Conservation (phyloP, 1,140 invertebrate species). For the Glossosoma conforme region DNA sequence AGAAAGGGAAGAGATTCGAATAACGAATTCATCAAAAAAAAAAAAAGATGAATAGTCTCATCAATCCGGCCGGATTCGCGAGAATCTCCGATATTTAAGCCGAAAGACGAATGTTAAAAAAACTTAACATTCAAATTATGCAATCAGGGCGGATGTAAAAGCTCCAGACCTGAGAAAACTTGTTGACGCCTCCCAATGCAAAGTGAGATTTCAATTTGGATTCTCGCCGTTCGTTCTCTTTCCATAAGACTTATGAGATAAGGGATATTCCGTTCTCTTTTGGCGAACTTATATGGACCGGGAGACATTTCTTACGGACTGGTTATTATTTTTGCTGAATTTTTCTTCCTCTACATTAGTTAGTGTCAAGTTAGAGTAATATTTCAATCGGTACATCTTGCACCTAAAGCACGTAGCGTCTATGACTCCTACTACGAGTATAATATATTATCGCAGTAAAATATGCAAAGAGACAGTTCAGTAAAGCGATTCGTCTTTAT, state of each 20-base stretch:
- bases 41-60: slow-evolving; percentile 22
- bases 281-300: background rate
- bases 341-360: slow-evolving; percentile 2
- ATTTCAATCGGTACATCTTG: no score
- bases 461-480: no score
- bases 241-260: slow-evolving; percentile 11
- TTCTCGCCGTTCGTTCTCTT: slow-evolving; percentile 14
- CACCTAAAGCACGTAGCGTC: no score
- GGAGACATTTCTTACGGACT: background rate
- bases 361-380: slow-evolving; percentile 3
- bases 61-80: slow-evolving; percentile 17
- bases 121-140: slow-evolving; percentile 19
- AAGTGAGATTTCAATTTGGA: slow-evolving; percentile 28
- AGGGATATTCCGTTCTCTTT: slow-evolving; percentile 6
- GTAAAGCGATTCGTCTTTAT: no score
- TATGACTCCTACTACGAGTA: no score
- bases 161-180: slow-evolving; percentile 20
- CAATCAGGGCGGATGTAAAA: slow-evolving; percentile 14
- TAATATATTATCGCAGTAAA: no score
- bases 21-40: slow-evolving; percentile 7
- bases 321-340: slow-evolving; percentile 13
- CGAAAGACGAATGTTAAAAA: slow-evolving; percentile 15
- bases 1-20: no score
- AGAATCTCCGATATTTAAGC: slow-evolving; percentile 9
- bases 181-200: slow-evolving; percentile 16